Evolutionary conservation across 2,797 vertebrate genomes (phyloP), one percentile per base, ranked within the genome.

Genomic region (Coranthus polyacanthus): DNA sequence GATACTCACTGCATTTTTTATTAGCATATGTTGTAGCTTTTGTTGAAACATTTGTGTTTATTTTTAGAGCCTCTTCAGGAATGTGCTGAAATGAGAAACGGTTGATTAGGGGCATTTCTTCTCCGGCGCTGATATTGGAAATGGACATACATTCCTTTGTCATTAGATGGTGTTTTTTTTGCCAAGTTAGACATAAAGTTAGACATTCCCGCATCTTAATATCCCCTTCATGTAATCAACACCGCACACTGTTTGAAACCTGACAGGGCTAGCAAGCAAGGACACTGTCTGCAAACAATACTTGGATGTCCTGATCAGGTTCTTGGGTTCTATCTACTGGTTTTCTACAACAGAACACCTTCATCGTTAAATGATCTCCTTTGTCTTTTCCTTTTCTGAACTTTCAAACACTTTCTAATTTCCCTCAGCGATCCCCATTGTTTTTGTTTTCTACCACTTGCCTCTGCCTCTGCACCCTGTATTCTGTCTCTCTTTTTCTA

Each of bases 81-180:
- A 74, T 72, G 70, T 72, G 41, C 58, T 62, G 53, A 57, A 77
- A 69, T 46, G n/a, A 61, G 59, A 81, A n/a, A 68, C 51, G 37
- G 52, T 12, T 65, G 60, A 71, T 78, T 37, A n/a, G 24, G 42
- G 68, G 2, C 32, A 37, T 56, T 67, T 64, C 16, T 38, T 55
- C 54, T 45, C 55, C 50, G 54, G 43, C 58, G 26, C 20, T 66
- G 13, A 60, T 70, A 46, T 61, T 34, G 3, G 9, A 3, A 49
- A 18, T 21, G 15, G 13, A 32, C 42, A 47, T 51, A 43, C 32
- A 83, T 67, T 75, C 52, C 45, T 55, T 22, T 60, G 22, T 71
- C 22, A 42, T 60, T 78, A 53, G 34, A 60, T 59, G 56, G 57
- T 37, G 41, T 4, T 73, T 83, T 71, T 21, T 52, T 44, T 0